Evolutionary conservation across 2,797 vertebrate species (phyloP).

Genomic region (Parotocinclus haroldoi): DNA sequence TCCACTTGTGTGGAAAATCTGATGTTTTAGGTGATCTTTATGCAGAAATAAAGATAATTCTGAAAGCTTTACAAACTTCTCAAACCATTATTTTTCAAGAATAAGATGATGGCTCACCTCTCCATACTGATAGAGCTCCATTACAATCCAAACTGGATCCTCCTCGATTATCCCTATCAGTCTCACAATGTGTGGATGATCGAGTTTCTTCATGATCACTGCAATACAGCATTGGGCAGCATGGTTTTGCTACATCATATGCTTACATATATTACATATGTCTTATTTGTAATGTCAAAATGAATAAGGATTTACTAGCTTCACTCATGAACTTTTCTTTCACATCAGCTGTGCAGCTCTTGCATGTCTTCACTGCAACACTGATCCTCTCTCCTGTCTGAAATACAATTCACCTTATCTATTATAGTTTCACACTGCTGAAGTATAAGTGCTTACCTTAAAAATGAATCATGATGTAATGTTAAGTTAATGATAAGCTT

Average conservation of each 20-base stretch:
- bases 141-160: constrained; percentile 91
- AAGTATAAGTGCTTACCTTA: no score
- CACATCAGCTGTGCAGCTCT: constrained; percentile 81
- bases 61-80: neutral
- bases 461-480: no score
- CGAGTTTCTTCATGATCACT: constrained; percentile 89
- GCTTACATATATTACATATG: neutral
- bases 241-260: neutral
- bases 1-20: no score
- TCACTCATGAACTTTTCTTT: constrained; percentile 94
- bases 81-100: constrained; percentile 9
- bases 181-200: constrained; percentile 88
- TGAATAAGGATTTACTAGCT: constrained; percentile 70
- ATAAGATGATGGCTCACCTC: constrained; percentile 73
- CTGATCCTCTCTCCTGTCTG: constrained; percentile 76
- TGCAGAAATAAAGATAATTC: no score
- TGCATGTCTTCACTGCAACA: constrained; percentile 92
- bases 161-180: constrained; percentile 85
- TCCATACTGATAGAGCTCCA: constrained; percentile 88
- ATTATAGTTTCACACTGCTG: no score
- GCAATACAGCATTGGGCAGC: constrained; percentile 21
- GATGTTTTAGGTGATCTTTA: no score
- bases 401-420: constrained; percentile 11
- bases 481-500: no score
- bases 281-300: neutral